phyloP scores from a whole-genome alignment of 2,113 vertebrate species.

The Rana temporaria region DNA sequence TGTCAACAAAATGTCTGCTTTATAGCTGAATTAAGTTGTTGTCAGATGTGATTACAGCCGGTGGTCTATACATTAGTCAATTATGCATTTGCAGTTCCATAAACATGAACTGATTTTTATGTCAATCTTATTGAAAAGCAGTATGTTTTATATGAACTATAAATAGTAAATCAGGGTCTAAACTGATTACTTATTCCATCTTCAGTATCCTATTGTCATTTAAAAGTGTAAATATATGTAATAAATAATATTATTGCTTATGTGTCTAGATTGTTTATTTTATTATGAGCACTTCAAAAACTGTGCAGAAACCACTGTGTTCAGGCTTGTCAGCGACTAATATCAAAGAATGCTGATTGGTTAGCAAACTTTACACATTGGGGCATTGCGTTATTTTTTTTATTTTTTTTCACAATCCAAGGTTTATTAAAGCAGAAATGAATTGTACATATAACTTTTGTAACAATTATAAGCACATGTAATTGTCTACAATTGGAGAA shows the following conservation, averaged over 20 bases:
- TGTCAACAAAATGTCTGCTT: constrained; percentile 41
- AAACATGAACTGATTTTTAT: constrained; percentile 39
- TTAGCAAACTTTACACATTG: too few species aligned
- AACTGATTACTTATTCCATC: background rate
- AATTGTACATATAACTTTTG: too few species aligned
- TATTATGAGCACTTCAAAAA: too few species aligned
- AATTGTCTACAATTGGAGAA: too few species aligned
- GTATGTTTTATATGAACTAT: background rate
- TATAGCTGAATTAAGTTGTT: constrained; percentile 30
- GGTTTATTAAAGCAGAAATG: too few species aligned
- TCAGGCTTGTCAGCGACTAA: too few species aligned
- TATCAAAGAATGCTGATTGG: too few species aligned
- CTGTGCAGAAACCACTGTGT: too few species aligned
- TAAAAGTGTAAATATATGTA: background rate
- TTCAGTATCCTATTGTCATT: background rate
- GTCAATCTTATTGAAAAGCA: constrained; percentile 2
- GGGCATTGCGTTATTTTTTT: too few species aligned
- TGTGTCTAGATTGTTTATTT: too few species aligned
- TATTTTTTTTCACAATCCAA: too few species aligned
- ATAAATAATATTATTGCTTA: background rate
- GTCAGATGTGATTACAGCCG: constrained; percentile 44
- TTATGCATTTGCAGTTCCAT: constrained; percentile 15
- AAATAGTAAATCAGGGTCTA: background rate
- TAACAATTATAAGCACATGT: too few species aligned
- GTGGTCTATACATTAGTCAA: constrained; percentile 33